phyloP scores from a whole-genome alignment of 2,888 invertebrate species.

The Latrodectus elegans region DNA sequence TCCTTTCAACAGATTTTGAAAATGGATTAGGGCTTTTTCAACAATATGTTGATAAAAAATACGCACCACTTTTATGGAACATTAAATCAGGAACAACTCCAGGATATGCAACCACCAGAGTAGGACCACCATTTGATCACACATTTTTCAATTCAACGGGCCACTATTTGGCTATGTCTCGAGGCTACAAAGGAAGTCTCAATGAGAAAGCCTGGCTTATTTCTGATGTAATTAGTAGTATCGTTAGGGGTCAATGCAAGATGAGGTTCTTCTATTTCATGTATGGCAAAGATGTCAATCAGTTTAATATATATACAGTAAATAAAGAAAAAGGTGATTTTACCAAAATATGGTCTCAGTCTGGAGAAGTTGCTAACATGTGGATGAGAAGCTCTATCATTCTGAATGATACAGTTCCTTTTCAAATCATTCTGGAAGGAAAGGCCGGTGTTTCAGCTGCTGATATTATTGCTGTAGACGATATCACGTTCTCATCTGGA shows the following conservation, averaged over 20 bases:
- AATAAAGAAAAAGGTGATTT: neutral
- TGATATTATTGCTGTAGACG: constrained; percentile 69
- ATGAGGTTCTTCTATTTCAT: constrained; percentile 70
- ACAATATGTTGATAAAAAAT: neutral
- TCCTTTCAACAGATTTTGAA: constrained; percentile 47
- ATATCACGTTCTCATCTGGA: constrained; percentile 64
- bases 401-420: constrained; percentile 34
- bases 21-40: constrained; percentile 42
- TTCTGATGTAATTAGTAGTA: constrained; percentile 44
- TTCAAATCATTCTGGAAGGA: constrained; percentile 68
- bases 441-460: constrained; percentile 25
- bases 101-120: constrained; percentile 11
- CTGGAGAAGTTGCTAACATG: constrained; percentile 56
- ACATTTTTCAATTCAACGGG: constrained; percentile 55
- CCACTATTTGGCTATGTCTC: constrained; percentile 47
- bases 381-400: constrained; percentile 61
- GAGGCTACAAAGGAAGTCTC: neutral
- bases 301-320: constrained; percentile 44
- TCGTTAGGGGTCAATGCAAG: constrained; percentile 28
- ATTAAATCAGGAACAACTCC: constrained; percentile 29
- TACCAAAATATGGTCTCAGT: constrained; percentile 25
- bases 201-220: constrained; percentile 64
- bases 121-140: constrained; percentile 70
- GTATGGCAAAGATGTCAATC: constrained; percentile 62
- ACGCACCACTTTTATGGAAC: constrained; percentile 52